These are phyloP conservation scores for Peromyscus maniculatus DNA, from an alignment of 2,113 vertebrate genomes.

Conservation along the genomic window DNA sequence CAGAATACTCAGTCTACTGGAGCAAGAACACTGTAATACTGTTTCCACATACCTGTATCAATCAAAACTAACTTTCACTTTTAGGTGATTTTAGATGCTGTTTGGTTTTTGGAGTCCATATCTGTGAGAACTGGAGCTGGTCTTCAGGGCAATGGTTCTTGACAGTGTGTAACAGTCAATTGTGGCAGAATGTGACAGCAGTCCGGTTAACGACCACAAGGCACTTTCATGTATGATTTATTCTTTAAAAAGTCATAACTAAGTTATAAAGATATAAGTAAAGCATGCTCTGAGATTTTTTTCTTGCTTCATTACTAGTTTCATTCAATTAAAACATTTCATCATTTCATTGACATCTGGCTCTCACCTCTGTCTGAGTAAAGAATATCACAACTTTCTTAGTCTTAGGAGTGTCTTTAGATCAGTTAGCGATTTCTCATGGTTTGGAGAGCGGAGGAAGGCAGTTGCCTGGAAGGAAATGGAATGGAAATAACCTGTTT, in stretches of 20 bases:
- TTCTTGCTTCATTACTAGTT: background rate
- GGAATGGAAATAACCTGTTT: background rate
- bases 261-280: background rate
- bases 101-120: background rate
- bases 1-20: background rate
- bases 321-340: background rate
- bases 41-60: background rate
- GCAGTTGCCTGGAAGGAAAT: background rate
- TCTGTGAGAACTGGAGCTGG: background rate
- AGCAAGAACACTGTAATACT: background rate
- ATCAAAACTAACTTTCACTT: background rate
- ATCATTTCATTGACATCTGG: background rate
- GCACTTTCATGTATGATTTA: background rate
- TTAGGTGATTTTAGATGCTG: background rate
- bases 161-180: background rate
- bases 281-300: background rate
- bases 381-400: background rate
- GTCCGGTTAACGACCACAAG: background rate
- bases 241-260: background rate
- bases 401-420: background rate
- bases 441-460: background rate
- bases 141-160: background rate
- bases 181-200: background rate
- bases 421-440: background rate
- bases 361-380: background rate